Conservation (phyloP, 2,113 vertebrate species). For the Oceanodroma tethys region DNA sequence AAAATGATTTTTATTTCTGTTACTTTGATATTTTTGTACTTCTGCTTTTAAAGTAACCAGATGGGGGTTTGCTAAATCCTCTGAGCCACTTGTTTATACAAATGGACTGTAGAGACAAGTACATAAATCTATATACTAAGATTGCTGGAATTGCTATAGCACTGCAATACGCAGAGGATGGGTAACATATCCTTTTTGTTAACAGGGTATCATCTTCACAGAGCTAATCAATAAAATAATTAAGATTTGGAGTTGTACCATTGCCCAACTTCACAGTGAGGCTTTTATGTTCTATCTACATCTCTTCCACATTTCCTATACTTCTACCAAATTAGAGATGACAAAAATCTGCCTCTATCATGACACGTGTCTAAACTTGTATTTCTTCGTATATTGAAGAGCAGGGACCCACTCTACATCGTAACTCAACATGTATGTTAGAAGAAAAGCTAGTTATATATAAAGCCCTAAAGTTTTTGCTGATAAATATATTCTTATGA, state of each 20-base stretch:
- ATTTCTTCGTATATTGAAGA: not conserved
- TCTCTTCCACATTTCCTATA: not conserved
- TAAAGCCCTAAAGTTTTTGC: not conserved
- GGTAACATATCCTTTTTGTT: not conserved
- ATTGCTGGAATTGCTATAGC: not conserved
- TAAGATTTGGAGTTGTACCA: not conserved
- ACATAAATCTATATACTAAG: not conserved
- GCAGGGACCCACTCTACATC: not conserved
- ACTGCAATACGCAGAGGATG: not conserved
- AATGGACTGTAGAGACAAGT: not conserved
- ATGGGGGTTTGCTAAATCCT: slow-evolving; percentile 34
- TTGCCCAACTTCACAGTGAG: not conserved
- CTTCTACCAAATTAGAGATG: not conserved
- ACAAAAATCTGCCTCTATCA: not conserved
- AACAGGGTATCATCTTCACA: not conserved
- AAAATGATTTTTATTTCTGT: not conserved
- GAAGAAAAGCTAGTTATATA: not conserved
- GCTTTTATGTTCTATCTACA: not conserved
- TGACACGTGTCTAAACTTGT: not conserved
- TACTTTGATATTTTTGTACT: slow-evolving; percentile 9
- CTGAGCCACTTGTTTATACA: slow-evolving; percentile 16
- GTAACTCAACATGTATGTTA: not conserved
- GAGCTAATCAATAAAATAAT: slow-evolving; percentile 33
- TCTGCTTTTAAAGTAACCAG: slow-evolving; percentile 31
- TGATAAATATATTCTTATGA: not conserved